Percentiles rank a stretch among this genome's conserved stretches.
phyloP scores from a whole-genome alignment of 2,888 invertebrate genomes.

The Polyommatus icarus region DNA sequence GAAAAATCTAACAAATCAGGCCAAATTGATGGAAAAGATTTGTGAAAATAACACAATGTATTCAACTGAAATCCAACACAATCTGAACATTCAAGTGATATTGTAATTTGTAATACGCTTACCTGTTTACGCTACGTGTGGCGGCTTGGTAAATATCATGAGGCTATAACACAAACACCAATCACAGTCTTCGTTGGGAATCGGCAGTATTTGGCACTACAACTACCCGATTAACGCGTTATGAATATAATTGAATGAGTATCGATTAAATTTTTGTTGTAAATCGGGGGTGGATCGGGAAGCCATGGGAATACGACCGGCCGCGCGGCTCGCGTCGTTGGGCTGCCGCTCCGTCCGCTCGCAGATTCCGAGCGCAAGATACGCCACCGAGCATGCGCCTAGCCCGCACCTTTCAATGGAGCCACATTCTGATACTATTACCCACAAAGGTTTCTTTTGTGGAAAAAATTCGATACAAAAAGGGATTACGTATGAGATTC shows the following conservation, averaged over 20 bases:
- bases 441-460: slow-evolving; percentile 12
- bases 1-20: neutral
- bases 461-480: neutral
- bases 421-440: slow-evolving; percentile 44
- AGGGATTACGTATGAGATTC: neutral
- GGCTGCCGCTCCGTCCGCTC: slow-evolving; percentile 60
- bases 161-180: slow-evolving; percentile 52
- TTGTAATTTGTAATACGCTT: slow-evolving; percentile 18
- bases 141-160: slow-evolving; percentile 9
- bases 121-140: slow-evolving; percentile 30
- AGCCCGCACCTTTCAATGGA: slow-evolving; percentile 56
- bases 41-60: neutral
- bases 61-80: neutral
- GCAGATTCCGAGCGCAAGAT: slow-evolving; percentile 58
- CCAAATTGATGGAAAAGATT: neutral
- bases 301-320: slow-evolving; percentile 56
- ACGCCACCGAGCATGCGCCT: slow-evolving; percentile 64
- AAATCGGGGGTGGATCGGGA: slow-evolving; percentile 40
- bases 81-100: neutral
- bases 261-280: slow-evolving; percentile 64
- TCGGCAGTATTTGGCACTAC: slow-evolving; percentile 39
- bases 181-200: slow-evolving; percentile 49
- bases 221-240: slow-evolving; percentile 21
- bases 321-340: slow-evolving; percentile 58
- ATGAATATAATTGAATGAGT: slow-evolving; percentile 52